Percentiles rank a stretch among this genome's conserved stretches.
Evolutionary conservation across 2,113 vertebrate genomes (phyloP).

Genomic region (Coregonus clupeaformis): DNA sequence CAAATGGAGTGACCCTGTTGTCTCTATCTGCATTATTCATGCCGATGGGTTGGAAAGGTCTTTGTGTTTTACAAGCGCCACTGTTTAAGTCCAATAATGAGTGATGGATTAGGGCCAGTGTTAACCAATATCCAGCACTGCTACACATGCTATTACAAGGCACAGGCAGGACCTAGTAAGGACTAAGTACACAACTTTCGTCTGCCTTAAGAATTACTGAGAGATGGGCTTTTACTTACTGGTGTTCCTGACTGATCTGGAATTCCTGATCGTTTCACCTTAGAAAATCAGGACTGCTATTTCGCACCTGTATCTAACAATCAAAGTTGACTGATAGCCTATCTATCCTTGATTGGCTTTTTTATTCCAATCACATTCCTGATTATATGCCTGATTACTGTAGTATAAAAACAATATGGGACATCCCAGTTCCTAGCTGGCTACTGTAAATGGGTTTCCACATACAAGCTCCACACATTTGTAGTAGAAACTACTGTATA

Average conservation of each 20-base stretch:
- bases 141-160: not conserved
- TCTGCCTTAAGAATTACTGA: not conserved
- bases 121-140: not conserved
- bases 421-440: not conserved
- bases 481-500: constrained; percentile 23
- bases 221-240: not conserved
- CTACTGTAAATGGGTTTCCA: not conserved
- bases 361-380: not conserved
- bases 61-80: not conserved
- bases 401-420: not conserved
- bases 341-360: not conserved
- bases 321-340: not conserved
- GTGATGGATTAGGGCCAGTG: not conserved
- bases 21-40: constrained; percentile 7
- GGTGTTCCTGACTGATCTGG: not conserved
- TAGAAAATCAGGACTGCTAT: too few relatives aligned
- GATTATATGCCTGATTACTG: not conserved
- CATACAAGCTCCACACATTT: constrained; percentile 19
- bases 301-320: not conserved
- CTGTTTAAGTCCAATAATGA: not conserved
- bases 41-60: not conserved
- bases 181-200: not conserved
- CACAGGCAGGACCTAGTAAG: not conserved
- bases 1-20: constrained; percentile 2
- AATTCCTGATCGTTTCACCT: not conserved